Evolutionary conservation across 1,140 invertebrate species (phyloP), one percentile per base, ranked within the genome.

Genomic region (Diabrotica virgifera): DNA sequence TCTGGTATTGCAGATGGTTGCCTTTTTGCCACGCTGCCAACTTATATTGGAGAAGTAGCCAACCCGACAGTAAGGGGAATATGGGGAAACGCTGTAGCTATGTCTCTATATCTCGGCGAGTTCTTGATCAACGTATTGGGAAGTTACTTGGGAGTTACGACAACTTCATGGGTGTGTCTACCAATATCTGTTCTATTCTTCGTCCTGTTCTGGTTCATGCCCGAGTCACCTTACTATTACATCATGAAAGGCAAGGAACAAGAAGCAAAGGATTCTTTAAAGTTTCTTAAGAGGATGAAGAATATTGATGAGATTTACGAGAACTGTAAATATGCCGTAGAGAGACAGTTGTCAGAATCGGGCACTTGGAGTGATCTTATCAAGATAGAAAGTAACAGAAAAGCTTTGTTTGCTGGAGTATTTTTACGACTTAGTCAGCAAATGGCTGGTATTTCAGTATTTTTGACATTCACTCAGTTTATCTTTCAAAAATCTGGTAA

Each of bases 11-110:
- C 38, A 51, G 38, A 12, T 24, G 58, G 58, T 46, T 13, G 40
- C 7, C 13, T 36, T 14, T 59, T 59, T 14, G 46, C 58, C 14
- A 10, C 58, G 40, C 7, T 76, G n/a, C 85, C 86, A 0, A 83
- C 88, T 73, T 88, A 85, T 71, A 78, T 89, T 37, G 83, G 85
- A 63, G 86, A 89, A 80, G 81, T 90, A 50, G 81, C 89, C 36
- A 83, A 87, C 61, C 78, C 85, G 67, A 82, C 85, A 63, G 84
- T 90, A 0, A 79, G 90, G 11, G 90, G 91, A 70, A 66, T 59
- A n/a, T 76, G 73, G 72, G 76, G 76, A 59, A 73, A 85, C 2
- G 82, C 35, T 80, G 83, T 71, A 82, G 78, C 76, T 2, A 67
- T 78, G 4, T 80, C 82, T 12, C 72, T 80, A n/a, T 81, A 80